phyloP scores from a whole-genome alignment of 2,797 vertebrate genomes.

The Alcedo quadribrachys region DNA sequence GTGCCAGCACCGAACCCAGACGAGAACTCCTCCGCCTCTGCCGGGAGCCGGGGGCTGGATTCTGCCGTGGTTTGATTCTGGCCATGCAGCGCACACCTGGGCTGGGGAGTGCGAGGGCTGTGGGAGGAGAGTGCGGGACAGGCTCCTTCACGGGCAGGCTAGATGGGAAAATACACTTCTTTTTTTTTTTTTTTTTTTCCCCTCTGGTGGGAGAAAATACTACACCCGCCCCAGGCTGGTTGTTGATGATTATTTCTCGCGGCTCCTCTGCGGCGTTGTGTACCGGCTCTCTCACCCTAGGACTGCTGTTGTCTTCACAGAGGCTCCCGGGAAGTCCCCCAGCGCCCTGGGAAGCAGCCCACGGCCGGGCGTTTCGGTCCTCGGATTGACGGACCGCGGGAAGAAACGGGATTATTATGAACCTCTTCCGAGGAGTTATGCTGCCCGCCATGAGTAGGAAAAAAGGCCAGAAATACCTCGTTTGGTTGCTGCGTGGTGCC shows the following conservation, averaged over 20 bases:
- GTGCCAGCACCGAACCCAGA: neutral
- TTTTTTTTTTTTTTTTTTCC: neutral
- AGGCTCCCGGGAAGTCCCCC: constrained; percentile 32
- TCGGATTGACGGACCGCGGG: constrained; percentile 3
- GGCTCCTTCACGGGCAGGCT: neutral
- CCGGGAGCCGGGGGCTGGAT: neutral
- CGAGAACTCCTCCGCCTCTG: neutral
- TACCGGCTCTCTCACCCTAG: constrained; percentile 24
- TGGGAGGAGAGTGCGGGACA: constrained; percentile 7
- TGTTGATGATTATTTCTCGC: neutral
- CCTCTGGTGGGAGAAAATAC: constrained; percentile 24
- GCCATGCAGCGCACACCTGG: constrained; percentile 15
- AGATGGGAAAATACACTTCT: neutral
- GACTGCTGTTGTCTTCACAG: constrained; percentile 72
- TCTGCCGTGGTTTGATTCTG: neutral
- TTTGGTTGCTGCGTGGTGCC: constrained; percentile 19
- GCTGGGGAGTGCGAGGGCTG: neutral
- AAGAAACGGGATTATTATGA: constrained; percentile 62
- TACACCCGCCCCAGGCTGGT: neutral
- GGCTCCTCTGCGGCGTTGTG: neutral
- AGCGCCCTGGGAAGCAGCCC: neutral
- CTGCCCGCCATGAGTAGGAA: constrained; percentile 35
- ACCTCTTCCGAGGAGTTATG: constrained; percentile 45
- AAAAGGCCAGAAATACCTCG: constrained; percentile 36
- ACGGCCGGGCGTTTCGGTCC: neutral